A percentile compares a stretch with the other conserved stretches of the same genome.
Conservation (phyloP, 2,797 vertebrate genomes). For the Bryconaethiops microstoma region DNA sequence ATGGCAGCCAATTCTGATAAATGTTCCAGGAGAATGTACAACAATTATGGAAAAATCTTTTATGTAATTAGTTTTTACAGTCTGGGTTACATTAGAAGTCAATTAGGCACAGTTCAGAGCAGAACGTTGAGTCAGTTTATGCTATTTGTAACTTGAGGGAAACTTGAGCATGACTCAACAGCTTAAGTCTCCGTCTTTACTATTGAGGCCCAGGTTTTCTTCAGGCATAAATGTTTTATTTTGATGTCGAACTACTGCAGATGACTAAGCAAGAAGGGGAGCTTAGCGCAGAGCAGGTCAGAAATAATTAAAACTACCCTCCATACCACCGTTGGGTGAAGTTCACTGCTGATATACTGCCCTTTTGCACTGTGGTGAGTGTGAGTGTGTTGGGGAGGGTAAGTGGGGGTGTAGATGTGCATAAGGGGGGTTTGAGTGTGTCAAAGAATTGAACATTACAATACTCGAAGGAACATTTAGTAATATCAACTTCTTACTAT, state of each 20-base stretch:
- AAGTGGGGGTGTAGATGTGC: too few species aligned
- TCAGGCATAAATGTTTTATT: neutral
- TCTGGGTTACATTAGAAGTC: neutral
- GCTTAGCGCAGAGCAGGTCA: constrained; percentile 31
- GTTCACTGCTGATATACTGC: neutral
- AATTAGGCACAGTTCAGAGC: neutral
- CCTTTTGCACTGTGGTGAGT: neutral
- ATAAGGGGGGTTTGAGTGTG: neutral
- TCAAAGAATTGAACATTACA: neutral
- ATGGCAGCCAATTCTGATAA: neutral
- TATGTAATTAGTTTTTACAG: neutral
- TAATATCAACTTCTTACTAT: too few species aligned
- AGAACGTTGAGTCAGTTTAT: neutral
- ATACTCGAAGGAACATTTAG: neutral
- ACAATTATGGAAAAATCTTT: constrained; percentile 1
- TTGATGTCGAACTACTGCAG: neutral
- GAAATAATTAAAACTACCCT: constrained; percentile 10
- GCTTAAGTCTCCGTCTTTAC: neutral
- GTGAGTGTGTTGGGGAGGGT: constrained; percentile 2
- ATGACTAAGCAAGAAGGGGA: constrained; percentile 1
- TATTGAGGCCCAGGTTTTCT: neutral
- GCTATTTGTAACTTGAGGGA: neutral
- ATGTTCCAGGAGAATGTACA: neutral
- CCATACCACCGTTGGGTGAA: neutral
- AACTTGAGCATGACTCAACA: neutral